Evolutionary conservation across 2,113 vertebrate genomes (phyloP).

Genomic region (Desmodus rotundus): DNA sequence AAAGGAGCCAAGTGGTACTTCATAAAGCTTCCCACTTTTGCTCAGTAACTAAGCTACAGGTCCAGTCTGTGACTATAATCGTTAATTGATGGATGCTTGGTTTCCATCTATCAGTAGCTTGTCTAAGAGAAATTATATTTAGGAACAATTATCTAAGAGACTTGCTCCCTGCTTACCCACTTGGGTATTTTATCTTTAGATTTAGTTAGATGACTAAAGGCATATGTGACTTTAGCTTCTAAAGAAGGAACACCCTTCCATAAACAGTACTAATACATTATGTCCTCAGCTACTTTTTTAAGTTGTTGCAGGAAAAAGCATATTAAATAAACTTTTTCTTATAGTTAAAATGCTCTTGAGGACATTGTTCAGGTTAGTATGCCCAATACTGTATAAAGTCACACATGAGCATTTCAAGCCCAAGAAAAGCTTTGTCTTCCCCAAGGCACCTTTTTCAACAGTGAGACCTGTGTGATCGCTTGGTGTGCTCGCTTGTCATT

Average conservation of each 20-base stretch:
- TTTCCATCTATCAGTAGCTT: slow-evolving; percentile 57
- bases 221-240: slow-evolving; percentile 37
- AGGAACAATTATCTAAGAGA: slow-evolving; percentile 50
- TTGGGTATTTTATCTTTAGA: slow-evolving; percentile 56
- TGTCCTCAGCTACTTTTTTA: background rate
- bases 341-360: slow-evolving; percentile 29
- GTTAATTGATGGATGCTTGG: slow-evolving; percentile 56
- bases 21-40: background rate
- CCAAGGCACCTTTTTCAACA: background rate
- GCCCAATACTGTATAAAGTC: background rate
- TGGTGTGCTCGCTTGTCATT: background rate
- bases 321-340: slow-evolving; percentile 27
- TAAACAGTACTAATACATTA: background rate
- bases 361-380: background rate
- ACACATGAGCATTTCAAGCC: background rate
- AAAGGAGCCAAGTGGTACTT: slow-evolving; percentile 3
- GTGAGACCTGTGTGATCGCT: background rate
- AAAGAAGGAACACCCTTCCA: slow-evolving; percentile 36
- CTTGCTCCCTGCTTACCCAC: slow-evolving; percentile 1
- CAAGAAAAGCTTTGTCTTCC: slow-evolving; percentile 26
- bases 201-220: slow-evolving; percentile 50
- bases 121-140: slow-evolving; percentile 57
- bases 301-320: slow-evolving; percentile 3
- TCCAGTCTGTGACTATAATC: slow-evolving; percentile 28
- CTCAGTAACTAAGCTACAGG: background rate